Evolutionary conservation across 2,113 vertebrate genomes (phyloP).

Genomic region (Phylloscopus whistleri): DNA sequence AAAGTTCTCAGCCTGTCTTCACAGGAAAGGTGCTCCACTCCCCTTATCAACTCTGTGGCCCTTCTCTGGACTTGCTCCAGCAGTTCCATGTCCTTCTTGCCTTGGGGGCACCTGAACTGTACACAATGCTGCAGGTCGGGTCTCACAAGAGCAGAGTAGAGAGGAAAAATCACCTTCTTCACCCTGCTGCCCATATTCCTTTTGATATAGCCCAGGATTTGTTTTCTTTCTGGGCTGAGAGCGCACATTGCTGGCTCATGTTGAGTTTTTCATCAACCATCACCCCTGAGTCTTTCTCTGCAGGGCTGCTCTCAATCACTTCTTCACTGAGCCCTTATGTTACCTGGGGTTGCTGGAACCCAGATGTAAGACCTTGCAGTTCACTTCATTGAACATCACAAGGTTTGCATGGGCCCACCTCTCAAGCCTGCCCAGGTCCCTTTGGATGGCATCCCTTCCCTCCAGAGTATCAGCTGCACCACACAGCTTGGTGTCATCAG

Average conservation of each 20-base stretch:
- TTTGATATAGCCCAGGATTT: neutral
- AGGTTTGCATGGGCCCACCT: neutral
- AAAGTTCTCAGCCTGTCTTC: neutral
- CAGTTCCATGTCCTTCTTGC: neutral
- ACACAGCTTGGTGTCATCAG: neutral
- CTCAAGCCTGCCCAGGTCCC: neutral
- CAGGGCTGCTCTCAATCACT: neutral
- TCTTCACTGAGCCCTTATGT: neutral
- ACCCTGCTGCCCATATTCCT: neutral
- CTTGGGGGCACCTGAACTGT: neutral
- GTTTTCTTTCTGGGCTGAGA: neutral
- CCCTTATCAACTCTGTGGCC: neutral
- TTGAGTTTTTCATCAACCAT: neutral
- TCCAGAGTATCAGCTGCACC: neutral
- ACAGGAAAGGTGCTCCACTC: neutral
- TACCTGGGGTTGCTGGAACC: neutral
- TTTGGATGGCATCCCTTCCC: neutral
- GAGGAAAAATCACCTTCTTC: neutral
- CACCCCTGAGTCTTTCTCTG: neutral
- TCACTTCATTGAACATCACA: neutral
- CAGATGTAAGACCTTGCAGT: neutral
- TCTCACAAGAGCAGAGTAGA: neutral
- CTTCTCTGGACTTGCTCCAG: neutral
- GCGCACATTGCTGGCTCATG: accelerated
- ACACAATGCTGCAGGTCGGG: neutral